Evolutionary conservation across 2,888 invertebrate genomes (phyloP), one percentile per base, ranked within the genome.

Genomic region (Phytoseiulus persimilis): DNA sequence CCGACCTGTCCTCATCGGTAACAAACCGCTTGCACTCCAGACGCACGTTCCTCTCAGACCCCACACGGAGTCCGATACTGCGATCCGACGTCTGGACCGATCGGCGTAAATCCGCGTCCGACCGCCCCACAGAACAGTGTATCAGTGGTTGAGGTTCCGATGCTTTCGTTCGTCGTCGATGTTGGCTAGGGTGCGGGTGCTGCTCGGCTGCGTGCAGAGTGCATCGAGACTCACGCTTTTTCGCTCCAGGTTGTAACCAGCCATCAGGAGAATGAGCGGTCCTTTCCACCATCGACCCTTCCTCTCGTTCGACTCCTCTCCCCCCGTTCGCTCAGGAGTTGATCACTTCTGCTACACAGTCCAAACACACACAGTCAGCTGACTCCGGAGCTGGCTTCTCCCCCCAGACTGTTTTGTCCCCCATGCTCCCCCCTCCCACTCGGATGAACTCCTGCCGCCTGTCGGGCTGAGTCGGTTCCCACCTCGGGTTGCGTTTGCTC

Each of bases 161-260:
- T 65, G 65, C 65, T 65, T 65, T 28, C 65, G 65, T 23, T 65
- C 65, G 39, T 65, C 28, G 65, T 23, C 65, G 65, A 65, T 65
- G 65, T 11, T 23, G 65, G 65, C 65, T 65, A 65, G 65, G 65
- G 65, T 65, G 65, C 65, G 65, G 65, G 65, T 65, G 65, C 65
- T 65, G 65, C 39, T 39, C 39, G 39, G 39, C 65, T 65, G 65
- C 65, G 65, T 65, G 65, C 65, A 65, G 65, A 65, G 65, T 65
- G 28, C 11, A 65, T 14, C 65, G 65, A 65, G 65, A 65, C 65
- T 65, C 65, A 65, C 65, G 65, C 65, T 65, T 65, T 65, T 65
- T 65, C 65, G 65, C 65, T 65, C 65, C 65, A 65, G 65, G 65
- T 65, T 65, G 65, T 65, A 65, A 65, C 65, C 65, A 65, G 65